These are phyloP conservation scores for Apeltes quadracus DNA, from an alignment of 2,113 vertebrate genomes.

Conservation along the genomic window DNA sequence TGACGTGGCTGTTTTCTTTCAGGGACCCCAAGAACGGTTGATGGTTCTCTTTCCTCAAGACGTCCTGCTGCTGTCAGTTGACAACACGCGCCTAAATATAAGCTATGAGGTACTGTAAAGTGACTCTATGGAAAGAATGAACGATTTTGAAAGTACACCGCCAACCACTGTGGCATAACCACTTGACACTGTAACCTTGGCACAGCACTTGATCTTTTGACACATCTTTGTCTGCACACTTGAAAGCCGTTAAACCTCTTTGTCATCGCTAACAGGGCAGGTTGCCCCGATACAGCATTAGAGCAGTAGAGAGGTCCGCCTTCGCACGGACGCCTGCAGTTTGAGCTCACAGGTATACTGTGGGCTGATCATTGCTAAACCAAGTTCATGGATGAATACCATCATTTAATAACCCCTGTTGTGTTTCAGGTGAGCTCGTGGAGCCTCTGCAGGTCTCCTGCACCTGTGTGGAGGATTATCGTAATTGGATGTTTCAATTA, in stretches of 20 bases:
- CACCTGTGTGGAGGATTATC: constrained; percentile 80
- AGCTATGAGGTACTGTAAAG: constrained; percentile 80
- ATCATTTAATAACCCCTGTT: constrained; percentile 3
- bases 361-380: not conserved
- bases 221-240: not conserved
- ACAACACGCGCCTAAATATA: constrained; percentile 71
- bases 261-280: constrained; percentile 75
- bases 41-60: constrained; percentile 84
- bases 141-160: no score
- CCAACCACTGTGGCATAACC: constrained; percentile 5
- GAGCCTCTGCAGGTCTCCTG: constrained; percentile 83
- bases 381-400: not conserved
- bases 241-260: not conserved
- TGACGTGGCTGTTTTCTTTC: constrained; percentile 34
- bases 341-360: constrained; percentile 81
- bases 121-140: constrained; percentile 27
- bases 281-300: constrained; percentile 79
- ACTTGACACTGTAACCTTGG: constrained; percentile 8
- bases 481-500: constrained; percentile 83
- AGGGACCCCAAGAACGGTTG: constrained; percentile 79
- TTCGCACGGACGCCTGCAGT: constrained; percentile 78
- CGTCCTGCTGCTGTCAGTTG: constrained; percentile 83
- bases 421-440: constrained; percentile 80
- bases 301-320: constrained; percentile 76
- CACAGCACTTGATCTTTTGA: constrained; percentile 17